phyloP scores from a whole-genome alignment of 2,888 invertebrate species.

The Thymelicus sylvestris region DNA sequence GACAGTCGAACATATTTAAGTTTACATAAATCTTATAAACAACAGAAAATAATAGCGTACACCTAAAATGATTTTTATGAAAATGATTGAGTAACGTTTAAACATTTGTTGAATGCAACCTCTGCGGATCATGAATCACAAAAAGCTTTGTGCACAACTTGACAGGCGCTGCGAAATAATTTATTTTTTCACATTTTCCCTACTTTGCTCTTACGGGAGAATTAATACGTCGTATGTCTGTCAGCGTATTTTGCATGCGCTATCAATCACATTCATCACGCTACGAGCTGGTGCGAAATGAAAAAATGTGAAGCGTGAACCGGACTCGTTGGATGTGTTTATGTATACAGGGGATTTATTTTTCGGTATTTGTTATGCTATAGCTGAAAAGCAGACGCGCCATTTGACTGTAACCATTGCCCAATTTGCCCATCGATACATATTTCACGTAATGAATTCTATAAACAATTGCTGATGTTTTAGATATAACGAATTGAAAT shows the following conservation, averaged over 20 bases:
- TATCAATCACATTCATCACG: slow-evolving; percentile 44
- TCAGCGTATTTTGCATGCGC: slow-evolving; percentile 32
- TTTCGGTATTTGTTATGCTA: too few species aligned
- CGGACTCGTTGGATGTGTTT: neutral
- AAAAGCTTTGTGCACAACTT: neutral
- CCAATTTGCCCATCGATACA: too few species aligned
- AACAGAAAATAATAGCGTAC: too few species aligned
- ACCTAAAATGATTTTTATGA: neutral
- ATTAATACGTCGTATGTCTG: slow-evolving; percentile 37
- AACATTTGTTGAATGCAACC: slow-evolving; percentile 8
- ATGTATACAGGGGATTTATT: too few species aligned
- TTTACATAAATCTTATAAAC: too few species aligned
- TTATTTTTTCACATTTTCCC: slow-evolving; percentile 23
- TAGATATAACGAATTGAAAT: too few species aligned
- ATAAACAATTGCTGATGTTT: too few species aligned
- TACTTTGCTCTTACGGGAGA: slow-evolving; percentile 13
- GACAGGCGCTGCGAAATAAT: slow-evolving; percentile 14
- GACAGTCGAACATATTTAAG: too few species aligned
- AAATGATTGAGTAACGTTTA: neutral
- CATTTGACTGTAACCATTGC: too few species aligned
- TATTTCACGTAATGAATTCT: too few species aligned
- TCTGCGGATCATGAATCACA: slow-evolving; percentile 1
- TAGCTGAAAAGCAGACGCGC: too few species aligned
- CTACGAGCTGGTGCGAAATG: slow-evolving; percentile 26
- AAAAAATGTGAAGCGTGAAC: neutral